Base-by-base conservation (phyloP, 2,888 invertebrate genomes). In the Suillia variegata region DNA sequence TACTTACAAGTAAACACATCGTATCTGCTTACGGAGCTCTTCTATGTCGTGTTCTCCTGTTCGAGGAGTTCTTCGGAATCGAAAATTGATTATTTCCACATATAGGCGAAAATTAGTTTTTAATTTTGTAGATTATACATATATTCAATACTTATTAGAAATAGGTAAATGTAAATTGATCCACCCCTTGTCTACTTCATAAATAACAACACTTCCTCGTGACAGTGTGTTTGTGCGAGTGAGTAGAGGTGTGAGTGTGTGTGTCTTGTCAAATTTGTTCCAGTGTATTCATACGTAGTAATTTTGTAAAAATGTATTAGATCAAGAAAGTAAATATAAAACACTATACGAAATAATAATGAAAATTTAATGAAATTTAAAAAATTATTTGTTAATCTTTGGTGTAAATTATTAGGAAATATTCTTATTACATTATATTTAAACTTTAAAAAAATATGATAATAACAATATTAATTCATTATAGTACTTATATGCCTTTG, bases 251-350 rank as follows among this genome's bases (percentile, higher is more conserved):
- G n/a, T n/a, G 26, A 6, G 5, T 10, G 26, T 26, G 6, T 26
- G 26, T 26, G 26, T 26, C 26, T 26, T 10, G 26, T 26, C 26
- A 26, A 26, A 26, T 26, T 26, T 26, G 26, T 26, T 26, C 72
- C 72, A 72, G 72, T 72, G 72, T 72, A 71, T 24, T 73, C 70
- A 58, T 69, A 69, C 66, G 52, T 60, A 61, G 57, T 38, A 48
- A 58, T 33, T 62, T 66, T 66, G 67, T 67, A 67, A 62, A 67
- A 67, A 63, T 26, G 26, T 26, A 5, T 26, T 26, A 26, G 26
- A 26, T 6, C 5, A 17, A 17, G 55, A 18, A 61, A 34, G 54
- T 42, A 51, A 58, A 57, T 56, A 59, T 61, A 61, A 15, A 33
- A 50, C 22, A 47, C 12, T 38, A 24, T 55, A 52, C 20, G 47